Base-by-base conservation (phyloP, 2,113 vertebrate species). In the Mystacornis crossleyi region DNA sequence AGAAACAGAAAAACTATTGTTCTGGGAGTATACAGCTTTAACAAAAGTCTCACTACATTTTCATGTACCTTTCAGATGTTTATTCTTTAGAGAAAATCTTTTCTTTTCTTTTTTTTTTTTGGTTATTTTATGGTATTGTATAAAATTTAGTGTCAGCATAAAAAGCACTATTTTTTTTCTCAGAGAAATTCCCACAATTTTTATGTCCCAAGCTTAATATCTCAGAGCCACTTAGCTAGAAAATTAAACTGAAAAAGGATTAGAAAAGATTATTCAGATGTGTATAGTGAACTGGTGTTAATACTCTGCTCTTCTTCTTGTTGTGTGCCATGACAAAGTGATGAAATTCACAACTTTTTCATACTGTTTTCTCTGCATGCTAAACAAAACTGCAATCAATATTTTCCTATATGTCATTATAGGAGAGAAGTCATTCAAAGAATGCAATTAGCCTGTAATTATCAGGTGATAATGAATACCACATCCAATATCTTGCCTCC, bases 401-500 rank as follows among this genome's bases (percentile, higher is more conserved):
- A 95, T 96, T 98, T 97, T 97, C 93, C 91, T 96, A 65, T 94
- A 81, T 97, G 92, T 96, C 95, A 90, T 97, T 96, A 92, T 87
- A 90, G 81, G 93, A 96, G 97, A 94, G 67, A 96, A 79, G 95
- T 95, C 65, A 94, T 94, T 97, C 97, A 97, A 97, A 97, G 93
- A 92, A 96, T 89, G 81, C 91, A 98, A 98, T 98, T 98, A 98
- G 57, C 57, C 88, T 84, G 90, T 97, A 98, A 98, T 98, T 98
- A 98, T 86, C 64, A 97, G 84, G 93, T 97, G 97, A 97, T 97
- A 98, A 98, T 98, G 94, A 98, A 94, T 94, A 97, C 58, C 60
- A 84, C 86, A 90, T 92, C 93, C 91, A 97, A 81, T 93, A 94
- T 95, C 96, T 97, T 93, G 89, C 73, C 86, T 97, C 48, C 53